Evolutionary conservation across 1,140 invertebrate species (phyloP), one percentile per base, ranked within the genome.

Genomic region (Polypedilum vanderplanki): DNA sequence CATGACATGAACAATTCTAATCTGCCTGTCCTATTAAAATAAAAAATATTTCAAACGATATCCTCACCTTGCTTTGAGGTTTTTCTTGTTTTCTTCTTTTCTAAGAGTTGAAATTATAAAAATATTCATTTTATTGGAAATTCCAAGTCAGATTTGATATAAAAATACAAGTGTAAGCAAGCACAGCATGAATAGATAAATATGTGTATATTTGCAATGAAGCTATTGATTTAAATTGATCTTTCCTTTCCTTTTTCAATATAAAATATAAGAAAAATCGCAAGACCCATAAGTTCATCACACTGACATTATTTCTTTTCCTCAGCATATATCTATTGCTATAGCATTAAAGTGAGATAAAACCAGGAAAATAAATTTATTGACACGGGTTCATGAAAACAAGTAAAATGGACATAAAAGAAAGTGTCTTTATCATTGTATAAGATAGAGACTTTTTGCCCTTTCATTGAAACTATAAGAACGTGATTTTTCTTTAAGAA

Each of bases 281-380:
- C 46, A 57, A 57, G 46, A 57, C 46, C 46, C 46, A 57, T 57
- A 57, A 57, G 46, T 57, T 57, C 46, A 57, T 57, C 46, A 57
- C 12, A n/a, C 12, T 57, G 46, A 57, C 46, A 57, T 12, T 57
- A 57, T 57, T 57, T 57, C n/a, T 15, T n/a, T 15, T 57, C 15
- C n/a, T 57, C 12, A 12, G 8, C 41, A 46, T 57, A n/a, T 57
- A 57, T 57, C 46, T 57, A 4, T 15, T 57, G 10, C 12, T 57
- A n/a, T n/a, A 12, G 12, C 46, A 57, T 57, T 57, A 57, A 57
- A 57, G 46, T 57, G 12, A n/a, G 12, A 57, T 57, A 33, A 33
- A 33, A 33, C 46, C 12, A 57, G 15, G n/a, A 15, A 57, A 57
- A 46, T 15, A n/a, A 57, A 57, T n/a, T 57, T 57, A 57, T 57